phyloP scores from a whole-genome alignment of 2,888 invertebrate species.

The Pandemis corylana region DNA sequence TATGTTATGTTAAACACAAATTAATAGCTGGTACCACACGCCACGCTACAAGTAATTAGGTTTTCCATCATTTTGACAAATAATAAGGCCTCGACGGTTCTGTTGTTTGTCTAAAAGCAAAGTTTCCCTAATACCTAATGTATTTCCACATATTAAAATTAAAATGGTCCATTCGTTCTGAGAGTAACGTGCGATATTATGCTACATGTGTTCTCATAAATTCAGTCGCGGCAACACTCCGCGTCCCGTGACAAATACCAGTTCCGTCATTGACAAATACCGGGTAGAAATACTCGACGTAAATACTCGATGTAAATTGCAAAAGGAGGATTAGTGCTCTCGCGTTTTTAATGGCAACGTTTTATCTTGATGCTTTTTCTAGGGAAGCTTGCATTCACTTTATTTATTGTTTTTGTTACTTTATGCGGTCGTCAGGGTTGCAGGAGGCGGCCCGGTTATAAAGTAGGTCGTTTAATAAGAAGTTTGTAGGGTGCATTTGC shows the following conservation, averaged over 20 bases:
- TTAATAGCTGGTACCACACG: neutral
- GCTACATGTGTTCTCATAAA: slow-evolving; percentile 34
- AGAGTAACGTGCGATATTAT: slow-evolving; percentile 11
- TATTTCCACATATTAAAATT: slow-evolving; percentile 34
- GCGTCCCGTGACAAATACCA: slow-evolving; percentile 35
- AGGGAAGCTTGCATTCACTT: slow-evolving; percentile 28
- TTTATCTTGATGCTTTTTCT: slow-evolving; percentile 33
- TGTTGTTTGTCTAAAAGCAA: slow-evolving; percentile 14
- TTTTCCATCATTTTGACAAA: slow-evolving; percentile 1
- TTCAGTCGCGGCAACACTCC: slow-evolving; percentile 17
- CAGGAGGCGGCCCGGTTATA: neutral
- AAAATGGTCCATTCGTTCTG: slow-evolving; percentile 32
- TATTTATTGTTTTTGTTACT: slow-evolving; percentile 38
- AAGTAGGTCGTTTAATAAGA: slow-evolving; percentile 29
- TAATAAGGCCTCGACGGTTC: slow-evolving; percentile 2
- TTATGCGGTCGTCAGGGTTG: slow-evolving; percentile 28
- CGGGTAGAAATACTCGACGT: slow-evolving; percentile 22
- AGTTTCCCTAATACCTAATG: slow-evolving; percentile 7
- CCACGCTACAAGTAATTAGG: neutral
- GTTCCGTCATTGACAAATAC: slow-evolving; percentile 35
- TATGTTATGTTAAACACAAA: neutral
- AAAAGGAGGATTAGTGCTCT: slow-evolving; percentile 24
- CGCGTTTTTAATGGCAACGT: slow-evolving; percentile 25
- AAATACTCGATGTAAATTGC: slow-evolving; percentile 11
- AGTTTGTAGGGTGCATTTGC: slow-evolving; percentile 29